Evolutionary conservation across 2,888 invertebrate species (phyloP).

Genomic region (Nomada fucata): DNA sequence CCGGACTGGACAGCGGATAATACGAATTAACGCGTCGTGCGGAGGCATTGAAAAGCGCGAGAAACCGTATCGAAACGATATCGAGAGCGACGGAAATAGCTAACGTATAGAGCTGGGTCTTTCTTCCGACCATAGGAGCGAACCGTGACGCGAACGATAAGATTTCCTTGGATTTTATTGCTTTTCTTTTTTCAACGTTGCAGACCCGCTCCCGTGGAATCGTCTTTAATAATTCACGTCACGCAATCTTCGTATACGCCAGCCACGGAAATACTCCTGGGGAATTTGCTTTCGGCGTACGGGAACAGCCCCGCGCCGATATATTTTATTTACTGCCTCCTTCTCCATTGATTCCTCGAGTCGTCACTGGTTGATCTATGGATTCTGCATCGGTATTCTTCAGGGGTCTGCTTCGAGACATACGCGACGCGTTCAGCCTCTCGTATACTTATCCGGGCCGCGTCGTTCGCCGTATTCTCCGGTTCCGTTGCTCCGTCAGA

Average conservation of each 20-base stretch:
- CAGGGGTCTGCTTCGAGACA: slow-evolving; percentile 4
- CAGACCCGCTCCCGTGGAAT: slow-evolving; percentile 19
- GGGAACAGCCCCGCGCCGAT: slow-evolving; percentile 33
- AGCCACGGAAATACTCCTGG: slow-evolving; percentile 44
- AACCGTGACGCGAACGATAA: slow-evolving; percentile 10
- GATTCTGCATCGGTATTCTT: slow-evolving; percentile 35
- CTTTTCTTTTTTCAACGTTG: background rate
- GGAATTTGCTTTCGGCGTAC: slow-evolving; percentile 47
- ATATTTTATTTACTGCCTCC: slow-evolving; percentile 43
- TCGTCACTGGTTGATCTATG: slow-evolving; percentile 46
- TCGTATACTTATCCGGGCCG: background rate
- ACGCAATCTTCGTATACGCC: slow-evolving; percentile 44
- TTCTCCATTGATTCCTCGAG: slow-evolving; percentile 39
- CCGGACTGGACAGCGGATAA: background rate
- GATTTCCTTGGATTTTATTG: background rate
- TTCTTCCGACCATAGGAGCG: background rate
- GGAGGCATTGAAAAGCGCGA: background rate
- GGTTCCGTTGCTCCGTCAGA: background rate
- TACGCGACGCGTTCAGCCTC: slow-evolving; percentile 12
- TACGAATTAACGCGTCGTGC: slow-evolving; percentile 26
- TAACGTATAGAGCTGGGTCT: background rate
- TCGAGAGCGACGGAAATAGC: background rate
- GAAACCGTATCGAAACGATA: background rate
- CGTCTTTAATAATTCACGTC: slow-evolving; percentile 52
- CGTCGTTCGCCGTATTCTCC: background rate